phyloP scores from a whole-genome alignment of 2,888 invertebrate species.

The Lypha dubia region DNA sequence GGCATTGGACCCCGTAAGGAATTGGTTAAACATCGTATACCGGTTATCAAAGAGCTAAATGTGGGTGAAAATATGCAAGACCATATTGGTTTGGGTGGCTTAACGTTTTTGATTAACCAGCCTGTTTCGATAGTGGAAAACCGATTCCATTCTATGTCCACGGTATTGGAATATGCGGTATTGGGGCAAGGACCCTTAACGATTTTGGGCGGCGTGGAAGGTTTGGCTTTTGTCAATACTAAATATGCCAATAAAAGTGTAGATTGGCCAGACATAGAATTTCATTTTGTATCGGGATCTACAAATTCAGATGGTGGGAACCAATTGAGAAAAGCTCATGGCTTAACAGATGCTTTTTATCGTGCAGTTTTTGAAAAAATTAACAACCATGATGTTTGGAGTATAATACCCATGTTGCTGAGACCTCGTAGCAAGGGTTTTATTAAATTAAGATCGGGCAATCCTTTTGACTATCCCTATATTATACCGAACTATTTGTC shows the following conservation, averaged over 20 bases:
- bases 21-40: slow-evolving; percentile 89
- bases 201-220: slow-evolving; percentile 94
- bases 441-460: slow-evolving; percentile 91
- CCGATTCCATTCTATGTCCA: slow-evolving; percentile 90
- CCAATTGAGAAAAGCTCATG: slow-evolving; percentile 91
- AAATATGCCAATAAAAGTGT: slow-evolving; percentile 91
- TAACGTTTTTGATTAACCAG: slow-evolving; percentile 92
- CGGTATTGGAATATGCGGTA: slow-evolving; percentile 92
- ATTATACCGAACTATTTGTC: slow-evolving; percentile 96
- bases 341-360: slow-evolving; percentile 89
- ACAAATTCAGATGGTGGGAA: slow-evolving; percentile 94
- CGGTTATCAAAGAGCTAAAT: slow-evolving; percentile 90
- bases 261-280: slow-evolving; percentile 95
- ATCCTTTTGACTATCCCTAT: slow-evolving; percentile 94
- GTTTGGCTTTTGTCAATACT: slow-evolving; percentile 94
- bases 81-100: slow-evolving; percentile 93
- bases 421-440: slow-evolving; percentile 93
- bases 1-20: slow-evolving; percentile 92
- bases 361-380: slow-evolving; percentile 89
- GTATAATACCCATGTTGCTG: slow-evolving; percentile 92
- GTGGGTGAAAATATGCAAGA: slow-evolving; percentile 95
- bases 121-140: slow-evolving; percentile 91
- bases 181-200: slow-evolving; percentile 93
- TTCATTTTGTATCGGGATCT: slow-evolving; percentile 94
- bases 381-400: slow-evolving; percentile 91